phyloP scores from a whole-genome alignment of 1,140 invertebrate species.

The Pantala flavescens region DNA sequence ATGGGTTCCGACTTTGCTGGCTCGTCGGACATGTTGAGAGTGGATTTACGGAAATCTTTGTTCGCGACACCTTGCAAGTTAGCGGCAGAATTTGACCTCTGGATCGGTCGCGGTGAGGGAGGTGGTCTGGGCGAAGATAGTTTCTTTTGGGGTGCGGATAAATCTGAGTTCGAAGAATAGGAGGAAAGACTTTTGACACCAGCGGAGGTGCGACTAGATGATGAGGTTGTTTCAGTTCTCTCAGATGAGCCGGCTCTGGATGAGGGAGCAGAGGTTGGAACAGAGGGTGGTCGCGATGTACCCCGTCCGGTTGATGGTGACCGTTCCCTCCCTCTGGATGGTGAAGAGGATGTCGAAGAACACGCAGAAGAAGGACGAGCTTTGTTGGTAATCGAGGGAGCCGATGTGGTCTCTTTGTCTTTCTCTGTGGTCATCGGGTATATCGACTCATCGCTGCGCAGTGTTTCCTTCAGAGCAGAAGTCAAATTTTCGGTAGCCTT shows the following conservation, averaged over 20 bases:
- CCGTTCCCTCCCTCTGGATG: background rate
- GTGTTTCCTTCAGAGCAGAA: no score
- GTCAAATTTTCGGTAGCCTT: no score
- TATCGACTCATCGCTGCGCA: no score
- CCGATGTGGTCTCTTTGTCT: no score
- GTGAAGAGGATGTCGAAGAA: no score
- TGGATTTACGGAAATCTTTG: constrained; percentile 66
- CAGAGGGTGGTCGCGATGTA: constrained; percentile 21
- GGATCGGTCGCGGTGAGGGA: background rate
- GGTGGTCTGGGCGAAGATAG: background rate
- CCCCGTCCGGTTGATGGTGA: background rate
- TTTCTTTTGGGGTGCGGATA: background rate
- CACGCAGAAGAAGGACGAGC: no score
- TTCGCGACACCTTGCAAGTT: constrained; percentile 37
- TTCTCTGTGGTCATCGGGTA: no score
- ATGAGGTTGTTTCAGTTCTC: constrained; percentile 14
- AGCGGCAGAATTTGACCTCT: background rate
- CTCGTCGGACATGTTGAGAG: constrained; percentile 46
- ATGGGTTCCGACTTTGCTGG: background rate
- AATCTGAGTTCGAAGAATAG: background rate
- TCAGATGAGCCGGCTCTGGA: background rate
- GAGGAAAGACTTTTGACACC: background rate
- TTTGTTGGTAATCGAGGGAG: no score
- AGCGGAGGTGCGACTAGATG: constrained; percentile 37
- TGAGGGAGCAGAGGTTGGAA: constrained; percentile 10